phyloP scores from a whole-genome alignment of 2,888 invertebrate species.

The Scaptomyza reducta region DNA sequence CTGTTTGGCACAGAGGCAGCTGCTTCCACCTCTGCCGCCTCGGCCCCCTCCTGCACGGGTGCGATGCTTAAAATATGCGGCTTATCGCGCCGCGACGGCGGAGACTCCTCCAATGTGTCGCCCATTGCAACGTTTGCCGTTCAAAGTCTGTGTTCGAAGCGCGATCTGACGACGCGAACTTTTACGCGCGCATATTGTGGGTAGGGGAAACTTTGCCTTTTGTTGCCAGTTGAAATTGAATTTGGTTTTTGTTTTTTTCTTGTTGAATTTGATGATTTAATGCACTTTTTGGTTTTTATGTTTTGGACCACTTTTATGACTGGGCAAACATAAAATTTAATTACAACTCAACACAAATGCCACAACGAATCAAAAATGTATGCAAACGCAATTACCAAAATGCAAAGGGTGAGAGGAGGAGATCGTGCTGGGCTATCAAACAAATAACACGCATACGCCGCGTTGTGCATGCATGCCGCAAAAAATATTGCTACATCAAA shows the following conservation, averaged over 20 bases:
- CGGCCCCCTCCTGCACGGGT: slow-evolving; percentile 33
- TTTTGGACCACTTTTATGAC: slow-evolving; percentile 33
- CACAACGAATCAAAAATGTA: slow-evolving; percentile 22
- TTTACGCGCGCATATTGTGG: slow-evolving; percentile 30
- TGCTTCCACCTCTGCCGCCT: background rate
- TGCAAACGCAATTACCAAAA: slow-evolving; percentile 21
- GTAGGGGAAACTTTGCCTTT: slow-evolving; percentile 35
- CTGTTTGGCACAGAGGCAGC: too few species aligned
- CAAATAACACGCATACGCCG: slow-evolving; percentile 51
- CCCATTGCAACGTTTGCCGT: slow-evolving; percentile 62
- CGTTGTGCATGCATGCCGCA: slow-evolving; percentile 14
- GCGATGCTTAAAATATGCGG: slow-evolving; percentile 78
- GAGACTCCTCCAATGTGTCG: slow-evolving; percentile 73
- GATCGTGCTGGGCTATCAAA: slow-evolving; percentile 3
- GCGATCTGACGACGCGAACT: background rate
- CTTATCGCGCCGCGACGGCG: slow-evolving; percentile 75
- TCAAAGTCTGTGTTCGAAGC: slow-evolving; percentile 1
- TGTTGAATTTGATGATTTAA: slow-evolving; percentile 36
- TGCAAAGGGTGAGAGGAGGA: background rate
- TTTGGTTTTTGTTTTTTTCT: slow-evolving; percentile 1
- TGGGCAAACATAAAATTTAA: slow-evolving; percentile 47
- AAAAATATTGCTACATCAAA: slow-evolving; percentile 31
- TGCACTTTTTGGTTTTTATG: slow-evolving; percentile 39
- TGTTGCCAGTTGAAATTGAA: slow-evolving; percentile 40
- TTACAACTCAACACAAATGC: slow-evolving; percentile 45